Percentiles rank a stretch among this genome's conserved stretches.
These are phyloP conservation scores for Syritta pipiens DNA, from an alignment of 2,888 invertebrate species.

Conservation along the genomic window DNA sequence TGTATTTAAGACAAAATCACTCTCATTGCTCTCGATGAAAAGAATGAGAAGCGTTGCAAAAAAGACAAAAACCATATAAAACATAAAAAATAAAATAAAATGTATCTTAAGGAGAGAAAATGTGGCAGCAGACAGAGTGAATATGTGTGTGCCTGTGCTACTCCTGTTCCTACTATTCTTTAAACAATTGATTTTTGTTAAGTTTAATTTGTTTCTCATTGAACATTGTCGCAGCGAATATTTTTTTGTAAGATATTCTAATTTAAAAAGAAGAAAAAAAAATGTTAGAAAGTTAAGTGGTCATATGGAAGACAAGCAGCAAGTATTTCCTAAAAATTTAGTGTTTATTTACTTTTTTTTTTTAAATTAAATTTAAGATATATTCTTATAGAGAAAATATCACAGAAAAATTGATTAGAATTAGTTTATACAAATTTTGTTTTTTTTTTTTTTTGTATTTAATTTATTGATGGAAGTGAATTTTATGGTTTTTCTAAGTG, in stretches of 20 bases:
- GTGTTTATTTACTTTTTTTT: conserved; percentile 13
- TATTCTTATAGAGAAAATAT: conserved; percentile 8
- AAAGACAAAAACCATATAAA: conserved; percentile 19
- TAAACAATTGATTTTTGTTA: conserved; percentile 40
- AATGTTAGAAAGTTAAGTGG: background rate
- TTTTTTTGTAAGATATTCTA: conserved; percentile 5
- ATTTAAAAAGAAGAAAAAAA: background rate
- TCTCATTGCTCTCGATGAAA: conserved; percentile 3
- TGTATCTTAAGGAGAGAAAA: conserved; percentile 1
- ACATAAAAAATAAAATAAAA: conserved; percentile 11
- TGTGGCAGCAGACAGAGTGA: conserved; percentile 22
- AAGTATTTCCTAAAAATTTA: conserved; percentile 30
- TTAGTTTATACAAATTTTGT: conserved; percentile 36
- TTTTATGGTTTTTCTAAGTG: conserved; percentile 21
- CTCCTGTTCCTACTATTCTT: conserved; percentile 50
- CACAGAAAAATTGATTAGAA: conserved; percentile 45
- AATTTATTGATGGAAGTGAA: conserved; percentile 43
- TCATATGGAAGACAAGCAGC: conserved; percentile 10
- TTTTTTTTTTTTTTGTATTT: conserved; percentile 31
- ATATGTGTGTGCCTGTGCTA: conserved; percentile 30
- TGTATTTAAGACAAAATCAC: background rate
- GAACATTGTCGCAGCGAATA: conserved; percentile 4
- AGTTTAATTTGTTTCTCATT: conserved; percentile 11
- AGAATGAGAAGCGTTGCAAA: background rate
- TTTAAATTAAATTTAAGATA: conserved; percentile 19